These are phyloP conservation scores for Chaetoderma sp. DNA, from an alignment of 2,888 invertebrate genomes.

Conservation along the genomic window DNA sequence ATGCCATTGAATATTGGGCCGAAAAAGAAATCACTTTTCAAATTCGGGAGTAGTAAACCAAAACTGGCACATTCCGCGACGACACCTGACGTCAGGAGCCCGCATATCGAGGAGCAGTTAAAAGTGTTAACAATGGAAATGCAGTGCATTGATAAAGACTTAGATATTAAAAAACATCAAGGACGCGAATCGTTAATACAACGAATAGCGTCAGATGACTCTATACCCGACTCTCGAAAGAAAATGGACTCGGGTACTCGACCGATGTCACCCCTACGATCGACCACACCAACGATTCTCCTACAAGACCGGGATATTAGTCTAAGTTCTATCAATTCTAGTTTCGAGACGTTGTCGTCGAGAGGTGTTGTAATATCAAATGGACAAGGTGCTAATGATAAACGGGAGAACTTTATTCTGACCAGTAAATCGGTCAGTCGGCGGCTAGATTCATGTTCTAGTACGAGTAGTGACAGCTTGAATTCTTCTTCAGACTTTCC, in stretches of 20 bases:
- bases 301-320: background rate
- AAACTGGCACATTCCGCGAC: constrained; percentile 30
- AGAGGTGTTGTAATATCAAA: no score
- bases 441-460: no score
- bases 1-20: constrained; percentile 20
- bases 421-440: no score
- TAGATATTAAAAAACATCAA: background rate
- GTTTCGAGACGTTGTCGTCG: no score
- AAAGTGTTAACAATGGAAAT: constrained; percentile 44
- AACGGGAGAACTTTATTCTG: no score
- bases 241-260: background rate
- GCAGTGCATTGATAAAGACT: constrained; percentile 44
- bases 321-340: no score
- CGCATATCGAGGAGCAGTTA: constrained; percentile 45
- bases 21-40: constrained; percentile 43
- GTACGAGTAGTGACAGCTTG: background rate
- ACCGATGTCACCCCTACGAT: background rate
- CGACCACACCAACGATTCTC: background rate
- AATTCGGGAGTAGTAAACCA: constrained; percentile 40
- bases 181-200: background rate
- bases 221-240: background rate
- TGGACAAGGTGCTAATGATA: no score
- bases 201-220: background rate
- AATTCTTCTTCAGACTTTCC: background rate
- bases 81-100: background rate